Evolutionary conservation across 1,140 invertebrate genomes (phyloP), one percentile per base, ranked within the genome.

Genomic region (Drosophila parabipectinata): DNA sequence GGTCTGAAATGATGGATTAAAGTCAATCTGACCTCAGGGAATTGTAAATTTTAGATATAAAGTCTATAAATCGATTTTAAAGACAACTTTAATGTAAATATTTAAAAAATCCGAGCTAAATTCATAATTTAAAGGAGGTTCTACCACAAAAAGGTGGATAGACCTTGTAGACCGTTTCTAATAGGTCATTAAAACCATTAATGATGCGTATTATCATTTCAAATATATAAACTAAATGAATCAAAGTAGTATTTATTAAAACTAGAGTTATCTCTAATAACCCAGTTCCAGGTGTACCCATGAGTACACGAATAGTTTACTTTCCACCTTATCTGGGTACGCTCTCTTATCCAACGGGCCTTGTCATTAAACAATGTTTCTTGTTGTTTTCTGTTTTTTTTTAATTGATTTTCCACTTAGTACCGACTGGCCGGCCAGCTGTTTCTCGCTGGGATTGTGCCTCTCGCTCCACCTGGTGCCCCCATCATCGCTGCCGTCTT

Each of bases 391-490:
- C 4, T 34, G 28, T 18, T 39, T 21, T 10, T 12, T 24, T 26
- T 3, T 52, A 12, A 24, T 28, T 53, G 26, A 44, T 41, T 45
- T 57, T 28, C 7, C 15, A 37, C 8, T 63, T 18, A 37, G 26
- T 4, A 68, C 44, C 41, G 55, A 60, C n/a, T 30, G 41, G 50
- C 50, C 52, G 51, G 15, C 12, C 6, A 34, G 56, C 15, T 5
- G 12, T 12, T 28, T 8, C 24, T 44, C 9, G 41, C 41, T 15
- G 1, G 18, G 44, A 47, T 52, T 14, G 32, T 44, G 7, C 21
- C 18, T 63, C 56, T 48, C 59, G 59, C 63, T 67, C 26, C 15
- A 28, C 41, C 15, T 48, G 8, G 41, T 56, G 62, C n/a, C 12
- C 12, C 2, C 10, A 5, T 14, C 6, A 21, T 12, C 2, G 7